These are phyloP conservation scores for Pseudococcus viburni DNA, from an alignment of 2,888 invertebrate genomes.

Conservation along the genomic window DNA sequence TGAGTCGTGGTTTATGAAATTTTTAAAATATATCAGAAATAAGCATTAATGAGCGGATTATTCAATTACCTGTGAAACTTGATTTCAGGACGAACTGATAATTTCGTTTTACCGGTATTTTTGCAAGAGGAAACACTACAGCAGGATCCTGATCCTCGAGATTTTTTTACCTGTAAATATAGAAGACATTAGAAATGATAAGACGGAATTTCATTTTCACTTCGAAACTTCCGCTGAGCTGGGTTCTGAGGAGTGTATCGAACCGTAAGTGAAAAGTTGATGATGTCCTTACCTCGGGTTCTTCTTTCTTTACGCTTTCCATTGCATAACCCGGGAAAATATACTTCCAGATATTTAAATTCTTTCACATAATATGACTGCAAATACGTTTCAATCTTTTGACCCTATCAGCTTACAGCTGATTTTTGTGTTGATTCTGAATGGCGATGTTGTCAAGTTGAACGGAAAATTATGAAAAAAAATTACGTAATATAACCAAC, in stretches of 20 bases:
- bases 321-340: neutral
- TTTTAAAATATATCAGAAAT: neutral
- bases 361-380: neutral
- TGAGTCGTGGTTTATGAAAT: neutral
- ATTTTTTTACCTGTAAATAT: neutral
- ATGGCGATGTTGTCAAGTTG: neutral
- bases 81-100: neutral
- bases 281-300: neutral
- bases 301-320: neutral
- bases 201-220: neutral
- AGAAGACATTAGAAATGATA: neutral
- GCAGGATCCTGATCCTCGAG: neutral
- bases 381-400: constrained; percentile 35
- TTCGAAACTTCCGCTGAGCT: neutral
- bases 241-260: neutral
- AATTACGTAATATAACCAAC: neutral
- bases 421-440: constrained; percentile 9
- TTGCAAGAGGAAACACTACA: constrained; percentile 23
- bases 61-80: constrained; percentile 19
- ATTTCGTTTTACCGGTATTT: constrained; percentile 10
- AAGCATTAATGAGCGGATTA: neutral
- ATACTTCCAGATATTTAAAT: neutral
- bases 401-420: constrained; percentile 48
- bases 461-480: neutral
- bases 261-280: neutral